phyloP scores from a whole-genome alignment of 2,888 invertebrate genomes.

The Neocrepidodera transversa region DNA sequence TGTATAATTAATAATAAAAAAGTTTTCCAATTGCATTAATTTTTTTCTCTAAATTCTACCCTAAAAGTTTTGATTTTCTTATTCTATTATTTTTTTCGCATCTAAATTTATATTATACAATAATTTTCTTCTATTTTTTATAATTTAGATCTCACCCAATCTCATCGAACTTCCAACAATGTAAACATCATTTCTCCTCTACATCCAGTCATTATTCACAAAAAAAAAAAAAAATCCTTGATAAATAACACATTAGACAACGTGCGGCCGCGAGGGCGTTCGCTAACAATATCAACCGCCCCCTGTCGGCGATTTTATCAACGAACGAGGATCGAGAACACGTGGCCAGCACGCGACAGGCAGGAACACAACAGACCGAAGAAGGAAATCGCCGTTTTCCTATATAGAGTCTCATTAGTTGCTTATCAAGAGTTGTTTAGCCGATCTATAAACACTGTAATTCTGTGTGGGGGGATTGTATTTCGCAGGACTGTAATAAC shows the following conservation, averaged over 20 bases:
- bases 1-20: no score
- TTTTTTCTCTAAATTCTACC: no score
- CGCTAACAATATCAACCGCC: conserved; percentile 30
- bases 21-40: no score
- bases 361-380: conserved; percentile 39
- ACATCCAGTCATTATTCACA: conserved; percentile 9
- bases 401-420: conserved; percentile 51
- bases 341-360: conserved; percentile 47
- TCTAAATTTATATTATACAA: no score
- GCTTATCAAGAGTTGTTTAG: conserved; percentile 57
- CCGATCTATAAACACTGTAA: conserved; percentile 57
- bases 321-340: conserved; percentile 46
- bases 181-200: background rate
- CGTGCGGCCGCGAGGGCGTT: conserved; percentile 35
- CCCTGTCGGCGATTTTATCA: conserved; percentile 47
- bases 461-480: background rate
- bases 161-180: background rate
- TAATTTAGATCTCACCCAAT: no score
- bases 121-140: no score
- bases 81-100: no score
- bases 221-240: conserved; percentile 25
- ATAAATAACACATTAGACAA: conserved; percentile 39
- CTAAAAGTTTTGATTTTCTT: no score
- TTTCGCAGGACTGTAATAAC: background rate
- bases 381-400: conserved; percentile 48